Evolutionary conservation across 2,797 vertebrate genomes (phyloP), one percentile per base, ranked within the genome.

Genomic region (Perodicticus potto): DNA sequence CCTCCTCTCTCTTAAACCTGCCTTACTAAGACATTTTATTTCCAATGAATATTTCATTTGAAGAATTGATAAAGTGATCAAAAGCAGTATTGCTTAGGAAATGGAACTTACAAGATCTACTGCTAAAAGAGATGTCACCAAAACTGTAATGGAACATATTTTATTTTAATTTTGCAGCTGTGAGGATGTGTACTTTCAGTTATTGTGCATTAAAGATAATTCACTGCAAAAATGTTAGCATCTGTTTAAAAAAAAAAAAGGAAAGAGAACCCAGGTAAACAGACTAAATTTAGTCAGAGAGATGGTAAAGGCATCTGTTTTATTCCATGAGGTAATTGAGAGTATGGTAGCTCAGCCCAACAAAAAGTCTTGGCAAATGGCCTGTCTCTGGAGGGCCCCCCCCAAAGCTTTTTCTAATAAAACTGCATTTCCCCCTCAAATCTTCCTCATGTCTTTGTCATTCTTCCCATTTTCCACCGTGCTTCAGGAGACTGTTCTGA

Each of bases 121-220:
- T 94, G 61, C 70, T 96, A 93, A 93, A n/a, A 85, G 9, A 93
- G 77, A 96, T 94, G 45, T 32, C 87, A 94, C 78, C 20, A 61
- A 88, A 88, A 94, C 55, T 80, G 34, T 88, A 96, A 86, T 84
- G 82, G 57, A 95, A 97, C 81, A 84, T 80, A 90, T 96, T 97
- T 96, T 86, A 82, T 91, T 95, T 88, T 94, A 91, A 96, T 95
- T 93, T 95, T 94, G 32, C 78, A 96, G 65, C 93, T 94, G 40
- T 92, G 86, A 90, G 63, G 34, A 93, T 92, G 59, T 88, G 53
- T 86, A 55, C 53, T 92, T 96, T 82, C 43, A 95, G 59, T 94
- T 59, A 92, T 37, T 91, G 5, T 84, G 69, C 59, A 69, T 92
- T 89, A 88, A 88, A 95, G 45, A 73, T 96, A 95, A 92, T 88